Evolutionary conservation across 2,113 vertebrate species (phyloP).

Genomic region (Lamprologus tigripictilis): DNA sequence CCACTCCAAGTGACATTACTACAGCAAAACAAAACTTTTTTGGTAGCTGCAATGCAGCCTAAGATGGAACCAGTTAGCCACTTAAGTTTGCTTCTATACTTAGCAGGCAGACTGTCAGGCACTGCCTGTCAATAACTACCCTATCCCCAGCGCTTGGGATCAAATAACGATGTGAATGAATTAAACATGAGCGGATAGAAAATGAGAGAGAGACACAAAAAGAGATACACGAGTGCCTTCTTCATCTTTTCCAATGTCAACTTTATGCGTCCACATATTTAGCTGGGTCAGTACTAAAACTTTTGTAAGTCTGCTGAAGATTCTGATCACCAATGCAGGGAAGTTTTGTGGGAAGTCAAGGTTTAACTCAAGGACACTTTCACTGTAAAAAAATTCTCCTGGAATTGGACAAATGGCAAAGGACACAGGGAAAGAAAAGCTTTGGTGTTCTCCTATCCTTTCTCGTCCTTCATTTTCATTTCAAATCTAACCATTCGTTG

Average conservation of each 20-base stretch:
- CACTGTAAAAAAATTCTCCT: not conserved
- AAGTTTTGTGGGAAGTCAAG: not conserved
- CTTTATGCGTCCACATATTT: not conserved
- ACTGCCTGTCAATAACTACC: not conserved
- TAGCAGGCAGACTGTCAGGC: not conserved
- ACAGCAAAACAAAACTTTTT: not conserved
- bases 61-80: not conserved
- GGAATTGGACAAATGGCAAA: not conserved
- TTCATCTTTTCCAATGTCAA: not conserved
- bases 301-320: not conserved
- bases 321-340: not conserved
- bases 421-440: not conserved
- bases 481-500: not conserved
- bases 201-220: not conserved
- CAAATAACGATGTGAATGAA: conserved; percentile 28
- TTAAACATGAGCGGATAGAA: conserved; percentile 27
- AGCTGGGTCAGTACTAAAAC: not conserved
- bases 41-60: not conserved
- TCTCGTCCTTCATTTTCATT: not conserved
- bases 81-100: not conserved
- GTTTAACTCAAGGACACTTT: not conserved
- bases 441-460: not conserved
- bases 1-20: not conserved
- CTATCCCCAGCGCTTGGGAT: not conserved
- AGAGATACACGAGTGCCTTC: not conserved